These are phyloP conservation scores for Melanotaenia trifasciata DNA, from an alignment of 2,797 vertebrate genomes.

Conservation along the genomic window DNA sequence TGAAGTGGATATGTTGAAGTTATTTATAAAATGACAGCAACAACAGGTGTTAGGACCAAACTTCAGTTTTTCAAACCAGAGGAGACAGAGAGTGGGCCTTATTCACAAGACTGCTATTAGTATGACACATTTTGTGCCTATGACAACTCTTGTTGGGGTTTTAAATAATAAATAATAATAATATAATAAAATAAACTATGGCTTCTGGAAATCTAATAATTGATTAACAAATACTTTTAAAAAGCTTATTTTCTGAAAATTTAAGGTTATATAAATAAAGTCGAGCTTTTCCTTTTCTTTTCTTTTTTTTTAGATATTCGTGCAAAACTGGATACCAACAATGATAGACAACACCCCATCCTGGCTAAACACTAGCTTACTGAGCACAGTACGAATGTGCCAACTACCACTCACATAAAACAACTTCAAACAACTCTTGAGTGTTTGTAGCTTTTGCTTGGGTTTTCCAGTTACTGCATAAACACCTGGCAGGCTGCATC, in stretches of 20 bases:
- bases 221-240: constrained; percentile 58
- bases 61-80: constrained; percentile 9
- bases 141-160: constrained; percentile 74
- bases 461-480: constrained; percentile 51
- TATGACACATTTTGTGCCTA: constrained; percentile 73
- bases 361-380: background rate
- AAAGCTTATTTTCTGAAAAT: too few relatives aligned
- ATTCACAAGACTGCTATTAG: constrained; percentile 72
- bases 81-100: constrained; percentile 30
- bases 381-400: background rate
- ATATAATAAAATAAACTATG: too few relatives aligned
- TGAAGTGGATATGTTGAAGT: constrained; percentile 58
- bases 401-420: constrained; percentile 12
- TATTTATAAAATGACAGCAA: constrained; percentile 19
- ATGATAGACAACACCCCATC: background rate
- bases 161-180: constrained; percentile 56
- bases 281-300: too few relatives aligned
- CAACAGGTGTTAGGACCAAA: constrained; percentile 51
- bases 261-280: too few relatives aligned
- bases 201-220: constrained; percentile 46
- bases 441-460: constrained; percentile 39
- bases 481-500: constrained; percentile 42
- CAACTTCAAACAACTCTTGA: background rate
- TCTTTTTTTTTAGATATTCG: background rate
- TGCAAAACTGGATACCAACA: background rate